Conservation (phyloP, 2,888 invertebrate genomes). For the Hololepta plana region DNA sequence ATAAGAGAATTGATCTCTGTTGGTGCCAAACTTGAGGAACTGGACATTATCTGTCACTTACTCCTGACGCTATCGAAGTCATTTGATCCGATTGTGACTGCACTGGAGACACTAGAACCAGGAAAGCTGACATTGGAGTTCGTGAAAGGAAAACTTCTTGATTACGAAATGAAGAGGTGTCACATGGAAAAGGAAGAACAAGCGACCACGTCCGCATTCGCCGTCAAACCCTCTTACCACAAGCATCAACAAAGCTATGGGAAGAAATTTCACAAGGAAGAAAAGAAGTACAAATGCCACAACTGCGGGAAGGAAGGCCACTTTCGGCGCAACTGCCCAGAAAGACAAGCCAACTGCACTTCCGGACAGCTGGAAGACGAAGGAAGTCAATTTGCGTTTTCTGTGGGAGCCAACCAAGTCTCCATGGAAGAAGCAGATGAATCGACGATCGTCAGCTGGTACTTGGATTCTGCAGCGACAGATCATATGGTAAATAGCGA, state of each 20-base stretch:
- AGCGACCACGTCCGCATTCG: slow-evolving; percentile 4
- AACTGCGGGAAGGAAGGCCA: too few species aligned
- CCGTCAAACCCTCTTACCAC: not conserved
- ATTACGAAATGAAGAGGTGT: slow-evolving; percentile 11
- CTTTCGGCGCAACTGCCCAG: too few species aligned
- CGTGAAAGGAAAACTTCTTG: slow-evolving; percentile 10
- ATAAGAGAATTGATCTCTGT: slow-evolving; percentile 17
- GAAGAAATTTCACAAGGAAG: slow-evolving; percentile 4
- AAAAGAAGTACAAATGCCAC: too few species aligned
- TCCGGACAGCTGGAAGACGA: too few species aligned
- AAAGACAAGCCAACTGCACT: too few species aligned
- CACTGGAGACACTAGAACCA: slow-evolving; percentile 11
- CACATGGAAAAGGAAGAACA: too few species aligned
- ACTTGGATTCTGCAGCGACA: slow-evolving; percentile 1
- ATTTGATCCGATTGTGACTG: slow-evolving; percentile 13
- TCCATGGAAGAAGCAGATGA: slow-evolving; percentile 3
- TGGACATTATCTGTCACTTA: slow-evolving; percentile 16
- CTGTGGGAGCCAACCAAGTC: too few species aligned
- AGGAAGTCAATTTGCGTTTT: too few species aligned
- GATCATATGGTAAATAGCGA: slow-evolving; percentile 3
- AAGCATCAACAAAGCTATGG: not conserved
- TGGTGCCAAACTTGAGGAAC: slow-evolving; percentile 19
- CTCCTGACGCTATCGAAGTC: slow-evolving; percentile 11
- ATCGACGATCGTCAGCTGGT: not conserved
- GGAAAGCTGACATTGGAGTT: slow-evolving; percentile 10